Conservation (phyloP, 2,888 invertebrate species). For the Platycheirus albimanus region DNA sequence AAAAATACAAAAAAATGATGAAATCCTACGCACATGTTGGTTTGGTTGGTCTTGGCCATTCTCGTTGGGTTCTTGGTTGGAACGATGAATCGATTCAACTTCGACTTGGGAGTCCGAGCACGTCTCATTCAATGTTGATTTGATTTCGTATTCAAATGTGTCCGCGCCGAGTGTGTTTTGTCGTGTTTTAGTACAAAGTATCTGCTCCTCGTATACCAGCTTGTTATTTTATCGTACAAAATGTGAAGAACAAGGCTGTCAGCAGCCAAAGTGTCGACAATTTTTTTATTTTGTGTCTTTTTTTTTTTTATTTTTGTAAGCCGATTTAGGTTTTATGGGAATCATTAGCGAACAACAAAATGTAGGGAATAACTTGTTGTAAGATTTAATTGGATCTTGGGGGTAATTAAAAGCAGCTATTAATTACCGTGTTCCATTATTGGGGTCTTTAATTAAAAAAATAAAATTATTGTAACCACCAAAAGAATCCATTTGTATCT, state of each 20-base stretch:
- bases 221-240: slow-evolving; percentile 45
- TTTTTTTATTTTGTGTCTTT: slow-evolving; percentile 1
- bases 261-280: slow-evolving; percentile 47
- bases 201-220: not conserved
- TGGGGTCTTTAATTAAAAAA: too few relatives aligned
- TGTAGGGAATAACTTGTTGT: not conserved
- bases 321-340: too few relatives aligned
- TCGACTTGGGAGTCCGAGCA: slow-evolving; percentile 58
- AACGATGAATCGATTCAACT: slow-evolving; percentile 47
- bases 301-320: too few relatives aligned
- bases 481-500: too few relatives aligned
- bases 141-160: slow-evolving; percentile 71
- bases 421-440: too few relatives aligned
- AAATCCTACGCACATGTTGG: slow-evolving; percentile 56
- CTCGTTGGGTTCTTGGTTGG: too few relatives aligned
- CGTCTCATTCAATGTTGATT: slow-evolving; percentile 64
- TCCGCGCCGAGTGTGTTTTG: slow-evolving; percentile 31
- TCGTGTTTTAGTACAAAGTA: not conserved
- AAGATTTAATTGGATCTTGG: not conserved
- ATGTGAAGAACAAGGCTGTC: slow-evolving; percentile 41
- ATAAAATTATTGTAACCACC: too few relatives aligned
- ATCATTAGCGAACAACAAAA: not conserved
- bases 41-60: too few relatives aligned
- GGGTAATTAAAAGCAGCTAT: not conserved
- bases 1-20: not conserved